Conservation (phyloP, 2,797 vertebrate species). For the Acanthurus leucopareius region DNA sequence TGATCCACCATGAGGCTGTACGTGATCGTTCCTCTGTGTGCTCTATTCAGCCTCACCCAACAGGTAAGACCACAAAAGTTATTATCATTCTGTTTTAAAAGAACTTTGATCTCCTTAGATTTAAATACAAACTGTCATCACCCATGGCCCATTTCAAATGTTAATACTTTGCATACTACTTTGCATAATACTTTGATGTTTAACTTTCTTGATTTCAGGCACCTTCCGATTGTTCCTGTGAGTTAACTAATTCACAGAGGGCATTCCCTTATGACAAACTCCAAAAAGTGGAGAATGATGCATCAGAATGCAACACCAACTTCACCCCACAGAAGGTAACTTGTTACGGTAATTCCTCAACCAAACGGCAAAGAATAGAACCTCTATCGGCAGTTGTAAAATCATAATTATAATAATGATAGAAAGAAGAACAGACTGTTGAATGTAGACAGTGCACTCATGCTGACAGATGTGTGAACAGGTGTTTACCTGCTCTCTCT, state of each 20-base stretch:
- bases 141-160: no score
- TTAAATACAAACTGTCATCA: no score
- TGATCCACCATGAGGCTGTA: slow-evolving; percentile 57
- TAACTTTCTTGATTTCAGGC: slow-evolving; percentile 34
- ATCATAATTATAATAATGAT: background rate
- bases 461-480: background rate
- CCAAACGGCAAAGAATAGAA: background rate
- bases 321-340: slow-evolving; percentile 71
- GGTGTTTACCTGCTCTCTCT: slow-evolving; percentile 2
- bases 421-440: background rate
- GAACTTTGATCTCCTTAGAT: background rate
- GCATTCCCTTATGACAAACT: slow-evolving; percentile 76
- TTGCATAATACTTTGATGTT: background rate
- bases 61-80: slow-evolving; percentile 62
- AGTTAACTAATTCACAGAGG: slow-evolving; percentile 59
- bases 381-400: background rate
- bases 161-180: no score
- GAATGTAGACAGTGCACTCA: background rate
- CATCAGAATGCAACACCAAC: slow-evolving; percentile 63
- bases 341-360: background rate
- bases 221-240: slow-evolving; percentile 69
- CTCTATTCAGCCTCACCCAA: slow-evolving; percentile 47
- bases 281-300: slow-evolving; percentile 16
- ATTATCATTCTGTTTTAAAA: background rate
- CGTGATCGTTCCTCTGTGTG: slow-evolving; percentile 42